A percentile compares a stretch with the other conserved stretches of the same genome.
Evolutionary conservation across 2,797 vertebrate species (phyloP).

Genomic region (Ctenopoma kingsleyae): DNA sequence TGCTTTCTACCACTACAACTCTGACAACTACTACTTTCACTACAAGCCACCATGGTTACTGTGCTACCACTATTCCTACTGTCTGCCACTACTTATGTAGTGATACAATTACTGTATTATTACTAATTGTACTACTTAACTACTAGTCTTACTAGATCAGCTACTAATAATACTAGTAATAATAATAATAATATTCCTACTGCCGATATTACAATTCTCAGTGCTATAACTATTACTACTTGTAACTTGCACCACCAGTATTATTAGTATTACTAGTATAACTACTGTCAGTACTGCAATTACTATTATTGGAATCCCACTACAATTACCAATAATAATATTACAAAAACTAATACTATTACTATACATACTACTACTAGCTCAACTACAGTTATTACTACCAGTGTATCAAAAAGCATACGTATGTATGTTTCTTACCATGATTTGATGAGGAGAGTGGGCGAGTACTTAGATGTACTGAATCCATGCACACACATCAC

Average conservation of each 20-base stretch:
- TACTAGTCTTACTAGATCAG: no score
- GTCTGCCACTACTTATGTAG: no score
- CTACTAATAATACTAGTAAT: no score
- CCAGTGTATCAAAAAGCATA: background rate
- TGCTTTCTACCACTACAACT: no score
- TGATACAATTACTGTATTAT: background rate
- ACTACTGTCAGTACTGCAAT: background rate
- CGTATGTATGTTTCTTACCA: background rate
- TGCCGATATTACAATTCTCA: no score
- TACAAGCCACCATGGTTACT: no score
- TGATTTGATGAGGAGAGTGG: slow-evolving; percentile 15
- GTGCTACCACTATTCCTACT: no score
- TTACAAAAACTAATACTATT: background rate
- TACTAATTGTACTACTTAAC: background rate
- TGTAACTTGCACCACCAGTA: no score
- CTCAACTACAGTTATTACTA: background rate
- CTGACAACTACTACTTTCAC: no score
- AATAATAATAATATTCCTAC: no score
- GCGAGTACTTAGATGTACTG: background rate
- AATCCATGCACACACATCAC: slow-evolving; percentile 2
- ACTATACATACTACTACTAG: no score
- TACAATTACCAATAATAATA: background rate
- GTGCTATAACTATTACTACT: no score
- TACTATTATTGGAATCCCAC: background rate
- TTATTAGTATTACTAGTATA: background rate